phyloP scores from a whole-genome alignment of 2,797 vertebrate genomes.

The Lemur catta region DNA sequence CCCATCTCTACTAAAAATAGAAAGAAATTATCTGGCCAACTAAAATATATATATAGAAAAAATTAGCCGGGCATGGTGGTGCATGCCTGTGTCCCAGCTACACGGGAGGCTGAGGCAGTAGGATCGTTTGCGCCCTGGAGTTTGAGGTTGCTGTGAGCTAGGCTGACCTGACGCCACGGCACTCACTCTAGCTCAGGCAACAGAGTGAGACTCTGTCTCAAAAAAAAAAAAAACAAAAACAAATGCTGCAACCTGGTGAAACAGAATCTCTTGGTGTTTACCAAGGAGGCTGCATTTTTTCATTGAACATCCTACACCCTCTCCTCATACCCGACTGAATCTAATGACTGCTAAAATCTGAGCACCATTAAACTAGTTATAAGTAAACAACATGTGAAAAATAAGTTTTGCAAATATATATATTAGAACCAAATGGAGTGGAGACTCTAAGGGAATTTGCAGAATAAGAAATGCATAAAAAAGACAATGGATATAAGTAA shows the following conservation, averaged over 20 bases:
- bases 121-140: too few relatives aligned
- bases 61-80: too few relatives aligned
- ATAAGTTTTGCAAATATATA: neutral
- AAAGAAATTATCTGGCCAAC: too few relatives aligned
- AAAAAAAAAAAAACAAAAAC: too few relatives aligned
- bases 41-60: too few relatives aligned
- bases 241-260: neutral
- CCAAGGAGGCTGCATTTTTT: neutral
- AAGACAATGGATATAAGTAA: neutral
- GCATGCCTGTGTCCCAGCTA: too few relatives aligned
- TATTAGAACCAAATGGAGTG: neutral
- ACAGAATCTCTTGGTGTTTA: neutral
- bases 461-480: neutral
- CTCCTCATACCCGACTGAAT: neutral
- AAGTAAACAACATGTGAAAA: neutral
- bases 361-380: neutral
- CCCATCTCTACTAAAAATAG: too few relatives aligned
- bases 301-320: fast-evolving
- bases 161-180: too few relatives aligned
- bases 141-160: too few relatives aligned
- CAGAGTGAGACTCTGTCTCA: too few relatives aligned
- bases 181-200: too few relatives aligned
- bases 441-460: neutral
- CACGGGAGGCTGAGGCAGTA: too few relatives aligned
- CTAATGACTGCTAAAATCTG: neutral